phyloP scores from a whole-genome alignment of 2,797 vertebrate genomes.

The Okamejei kenojei region DNA sequence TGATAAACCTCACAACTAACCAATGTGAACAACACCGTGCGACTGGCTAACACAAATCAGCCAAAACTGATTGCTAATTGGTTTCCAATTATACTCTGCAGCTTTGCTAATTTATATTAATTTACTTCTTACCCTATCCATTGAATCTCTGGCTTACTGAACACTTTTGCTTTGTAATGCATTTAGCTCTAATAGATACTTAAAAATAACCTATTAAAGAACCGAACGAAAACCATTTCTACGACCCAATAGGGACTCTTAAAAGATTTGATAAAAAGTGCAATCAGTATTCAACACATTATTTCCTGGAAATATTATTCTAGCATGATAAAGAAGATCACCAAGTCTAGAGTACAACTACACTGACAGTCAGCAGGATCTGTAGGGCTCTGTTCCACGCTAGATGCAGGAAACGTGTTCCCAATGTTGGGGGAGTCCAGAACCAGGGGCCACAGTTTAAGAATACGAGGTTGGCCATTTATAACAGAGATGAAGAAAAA shows the following conservation, averaged over 20 bases:
- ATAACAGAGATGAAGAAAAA: no score
- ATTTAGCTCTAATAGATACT: not conserved
- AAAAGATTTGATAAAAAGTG: not conserved
- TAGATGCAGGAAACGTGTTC: no score
- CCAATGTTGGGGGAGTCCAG: no score
- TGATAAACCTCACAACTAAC: not conserved
- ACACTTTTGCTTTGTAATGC: not conserved
- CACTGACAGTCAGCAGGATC: no score
- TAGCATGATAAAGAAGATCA: not conserved
- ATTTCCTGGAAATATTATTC: not conserved
- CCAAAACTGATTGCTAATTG: not conserved
- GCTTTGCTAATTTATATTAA: not conserved
- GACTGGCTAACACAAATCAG: not conserved
- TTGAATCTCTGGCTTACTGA: not conserved
- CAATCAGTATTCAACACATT: not conserved
- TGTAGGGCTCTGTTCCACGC: no score
- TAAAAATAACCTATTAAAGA: not conserved
- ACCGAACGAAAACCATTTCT: not conserved
- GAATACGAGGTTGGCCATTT: no score
- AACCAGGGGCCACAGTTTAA: no score
- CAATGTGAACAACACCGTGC: not conserved
- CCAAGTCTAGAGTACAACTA: not conserved
- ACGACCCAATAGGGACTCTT: not conserved
- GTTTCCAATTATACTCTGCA: not conserved
- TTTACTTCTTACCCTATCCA: not conserved